A percentile compares a stretch with the other conserved stretches of the same genome.
These are phyloP conservation scores for Hyposoter didymator DNA, from an alignment of 2,888 invertebrate species.

Conservation along the genomic window DNA sequence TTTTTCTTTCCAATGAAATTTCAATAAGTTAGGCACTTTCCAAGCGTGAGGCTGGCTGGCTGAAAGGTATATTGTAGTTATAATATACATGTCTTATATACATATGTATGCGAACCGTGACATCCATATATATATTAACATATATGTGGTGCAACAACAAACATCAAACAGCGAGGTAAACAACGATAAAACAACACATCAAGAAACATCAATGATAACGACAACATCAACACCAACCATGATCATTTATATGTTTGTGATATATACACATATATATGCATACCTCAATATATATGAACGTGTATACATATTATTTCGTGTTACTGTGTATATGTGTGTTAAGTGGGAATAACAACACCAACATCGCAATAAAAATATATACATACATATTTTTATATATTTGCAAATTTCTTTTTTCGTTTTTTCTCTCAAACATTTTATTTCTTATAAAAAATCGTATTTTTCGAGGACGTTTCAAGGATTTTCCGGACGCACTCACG, in stretches of 20 bases:
- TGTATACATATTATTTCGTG: slow-evolving; percentile 55
- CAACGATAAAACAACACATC: slow-evolving; percentile 84
- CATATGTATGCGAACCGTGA: slow-evolving; percentile 43
- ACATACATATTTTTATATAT: slow-evolving; percentile 34
- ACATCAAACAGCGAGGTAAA: slow-evolving; percentile 84
- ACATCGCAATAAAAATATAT: slow-evolving; percentile 20
- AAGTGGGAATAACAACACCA: slow-evolving; percentile 18
- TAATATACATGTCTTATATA: slow-evolving; percentile 54
- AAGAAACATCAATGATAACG: slow-evolving; percentile 83
- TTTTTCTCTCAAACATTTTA: too few species aligned
- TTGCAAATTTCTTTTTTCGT: too few species aligned
- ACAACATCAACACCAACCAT: slow-evolving; percentile 83
- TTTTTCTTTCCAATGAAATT: slow-evolving; percentile 26
- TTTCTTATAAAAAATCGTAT: too few species aligned
- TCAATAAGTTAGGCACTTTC: slow-evolving; percentile 77
- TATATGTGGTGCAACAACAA: slow-evolving; percentile 83
- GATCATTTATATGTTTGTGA: slow-evolving; percentile 71
- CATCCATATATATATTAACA: slow-evolving; percentile 68
- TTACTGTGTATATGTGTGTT: slow-evolving; percentile 54
- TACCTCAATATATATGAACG: slow-evolving; percentile 41
- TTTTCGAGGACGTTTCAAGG: too few species aligned
- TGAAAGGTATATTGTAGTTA: slow-evolving; percentile 73
- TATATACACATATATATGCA: slow-evolving; percentile 63
- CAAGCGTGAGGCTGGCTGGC: slow-evolving; percentile 82
- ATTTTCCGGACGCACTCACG: too few species aligned